Evolutionary conservation across 1,140 invertebrate genomes (phyloP).

Genomic region (Tetragnatha versicolor): DNA sequence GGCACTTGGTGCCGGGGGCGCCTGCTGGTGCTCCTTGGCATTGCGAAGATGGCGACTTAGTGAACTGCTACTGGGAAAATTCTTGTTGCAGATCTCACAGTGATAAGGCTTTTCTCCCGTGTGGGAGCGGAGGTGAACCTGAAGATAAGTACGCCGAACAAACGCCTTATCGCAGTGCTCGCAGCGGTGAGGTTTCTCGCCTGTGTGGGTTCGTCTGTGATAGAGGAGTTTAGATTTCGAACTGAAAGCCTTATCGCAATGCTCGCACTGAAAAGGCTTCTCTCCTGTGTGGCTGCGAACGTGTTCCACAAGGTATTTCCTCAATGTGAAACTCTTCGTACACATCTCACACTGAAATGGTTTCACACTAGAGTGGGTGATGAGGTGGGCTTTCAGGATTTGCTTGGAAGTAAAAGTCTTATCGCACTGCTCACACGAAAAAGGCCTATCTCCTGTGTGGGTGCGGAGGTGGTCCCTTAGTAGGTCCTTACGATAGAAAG

Average conservation of each 20-base stretch:
- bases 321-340: slow-evolving; percentile 83
- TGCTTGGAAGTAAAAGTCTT: slow-evolving; percentile 1
- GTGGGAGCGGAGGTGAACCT: too few relatives aligned
- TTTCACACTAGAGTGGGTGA: slow-evolving; percentile 76
- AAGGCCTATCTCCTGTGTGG: not conserved
- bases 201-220: slow-evolving; percentile 61
- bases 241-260: slow-evolving; percentile 43
- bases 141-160: too few relatives aligned
- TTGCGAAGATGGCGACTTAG: too few relatives aligned
- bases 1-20: too few relatives aligned
- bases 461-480: not conserved
- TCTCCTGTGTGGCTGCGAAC: slow-evolving; percentile 57
- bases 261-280: slow-evolving; percentile 56
- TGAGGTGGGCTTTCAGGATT: not conserved
- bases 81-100: too few relatives aligned
- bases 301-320: slow-evolving; percentile 66
- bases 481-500: not conserved
- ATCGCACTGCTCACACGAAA: slow-evolving; percentile 6
- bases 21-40: too few relatives aligned
- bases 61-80: too few relatives aligned
- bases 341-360: slow-evolving; percentile 86
- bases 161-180: slow-evolving; percentile 3
- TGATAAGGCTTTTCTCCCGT: too few relatives aligned
- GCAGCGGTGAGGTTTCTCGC: slow-evolving; percentile 34
- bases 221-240: not conserved